Conservation (phyloP, 2,888 invertebrate genomes). For the Andrena hattorfiana region DNA sequence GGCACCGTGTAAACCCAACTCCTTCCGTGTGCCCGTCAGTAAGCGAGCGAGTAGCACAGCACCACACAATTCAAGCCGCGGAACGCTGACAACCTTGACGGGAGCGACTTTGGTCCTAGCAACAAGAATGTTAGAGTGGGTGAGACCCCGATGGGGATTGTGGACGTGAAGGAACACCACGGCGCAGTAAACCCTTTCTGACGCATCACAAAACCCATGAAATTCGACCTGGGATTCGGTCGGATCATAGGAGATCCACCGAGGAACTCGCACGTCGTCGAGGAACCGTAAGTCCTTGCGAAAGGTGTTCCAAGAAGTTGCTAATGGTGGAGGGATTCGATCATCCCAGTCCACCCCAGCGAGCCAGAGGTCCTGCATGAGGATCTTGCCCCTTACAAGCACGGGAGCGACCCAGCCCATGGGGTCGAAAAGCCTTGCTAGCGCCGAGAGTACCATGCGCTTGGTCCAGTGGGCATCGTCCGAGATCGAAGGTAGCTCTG, state of each 20-base stretch:
- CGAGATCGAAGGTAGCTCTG: not conserved
- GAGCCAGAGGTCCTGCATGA: not conserved
- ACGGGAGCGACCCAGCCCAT: not conserved
- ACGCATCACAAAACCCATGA: constrained; percentile 48
- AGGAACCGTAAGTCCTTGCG: not conserved
- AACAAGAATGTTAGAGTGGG: no score
- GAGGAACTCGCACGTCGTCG: not conserved
- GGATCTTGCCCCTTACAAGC: not conserved
- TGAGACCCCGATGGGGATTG: no score
- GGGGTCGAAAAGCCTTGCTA: not conserved
- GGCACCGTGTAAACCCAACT: no score
- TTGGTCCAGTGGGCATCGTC: not conserved
- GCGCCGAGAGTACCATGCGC: not conserved
- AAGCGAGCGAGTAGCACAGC: no score
- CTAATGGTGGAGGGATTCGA: not conserved
- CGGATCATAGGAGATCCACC: not conserved
- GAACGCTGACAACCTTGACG: no score
- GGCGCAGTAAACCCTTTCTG: constrained; percentile 28
- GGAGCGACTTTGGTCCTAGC: no score
- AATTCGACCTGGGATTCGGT: not conserved
- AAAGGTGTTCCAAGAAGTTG: not conserved
- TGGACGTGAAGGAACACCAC: constrained; percentile 8
- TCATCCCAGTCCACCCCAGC: not conserved
- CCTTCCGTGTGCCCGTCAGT: no score
- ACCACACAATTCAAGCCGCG: no score